Conservation (phyloP, 1,140 invertebrate genomes). For the Eciton burchellii region DNA sequence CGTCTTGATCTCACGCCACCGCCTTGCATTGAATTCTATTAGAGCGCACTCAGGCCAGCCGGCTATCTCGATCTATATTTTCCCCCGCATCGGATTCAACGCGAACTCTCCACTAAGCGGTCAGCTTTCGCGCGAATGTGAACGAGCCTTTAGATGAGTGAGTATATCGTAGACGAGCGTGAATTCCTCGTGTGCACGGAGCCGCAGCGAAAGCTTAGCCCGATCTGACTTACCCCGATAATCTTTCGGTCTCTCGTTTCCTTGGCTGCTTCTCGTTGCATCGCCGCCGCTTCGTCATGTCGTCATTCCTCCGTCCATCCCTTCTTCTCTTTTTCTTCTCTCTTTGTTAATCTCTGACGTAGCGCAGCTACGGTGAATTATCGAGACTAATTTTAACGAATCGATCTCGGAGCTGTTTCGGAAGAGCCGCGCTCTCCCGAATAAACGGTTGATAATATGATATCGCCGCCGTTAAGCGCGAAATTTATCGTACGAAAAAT, state of each 20-base stretch:
- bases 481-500: slow-evolving; percentile 58
- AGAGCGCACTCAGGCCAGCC: slow-evolving; percentile 12
- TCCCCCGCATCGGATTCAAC: neutral
- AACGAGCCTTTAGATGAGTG: slow-evolving; percentile 53
- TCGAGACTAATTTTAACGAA: slow-evolving; percentile 37
- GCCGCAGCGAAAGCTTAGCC: slow-evolving; percentile 55
- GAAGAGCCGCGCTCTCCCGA: neutral
- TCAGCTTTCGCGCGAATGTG: slow-evolving; percentile 6
- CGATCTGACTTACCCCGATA: slow-evolving; percentile 19
- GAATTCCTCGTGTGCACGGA: slow-evolving; percentile 49
- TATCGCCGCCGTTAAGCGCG: slow-evolving; percentile 36
- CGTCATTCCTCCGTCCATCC: neutral
- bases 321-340: neutral
- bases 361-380: slow-evolving; percentile 35
- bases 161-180: slow-evolving; percentile 40
- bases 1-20: neutral
- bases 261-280: neutral
- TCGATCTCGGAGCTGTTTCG: neutral
- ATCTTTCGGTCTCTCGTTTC: slow-evolving; percentile 21
- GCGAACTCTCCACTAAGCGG: neutral
- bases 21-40: neutral
- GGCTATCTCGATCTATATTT: slow-evolving; percentile 3
- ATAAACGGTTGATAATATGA: slow-evolving; percentile 42
- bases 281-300: neutral
- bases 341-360: slow-evolving; percentile 1